Evolutionary conservation across 2,888 invertebrate species (phyloP).

Genomic region (Meta bourneti): DNA sequence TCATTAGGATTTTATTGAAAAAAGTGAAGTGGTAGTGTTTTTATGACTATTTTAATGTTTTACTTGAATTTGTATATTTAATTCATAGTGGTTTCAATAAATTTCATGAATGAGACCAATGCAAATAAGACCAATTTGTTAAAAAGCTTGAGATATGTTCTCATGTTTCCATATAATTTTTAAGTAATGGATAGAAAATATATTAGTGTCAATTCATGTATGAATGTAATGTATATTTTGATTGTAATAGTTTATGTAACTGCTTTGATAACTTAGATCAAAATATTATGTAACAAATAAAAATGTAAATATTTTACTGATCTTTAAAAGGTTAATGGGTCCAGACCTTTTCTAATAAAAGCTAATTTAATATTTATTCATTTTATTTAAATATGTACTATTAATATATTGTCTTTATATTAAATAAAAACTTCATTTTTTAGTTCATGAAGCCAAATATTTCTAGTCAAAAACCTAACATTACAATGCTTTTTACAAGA

Average conservation of each 20-base stretch:
- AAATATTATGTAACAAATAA: conserved; percentile 41
- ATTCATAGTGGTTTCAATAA: too few species aligned
- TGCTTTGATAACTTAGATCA: neutral
- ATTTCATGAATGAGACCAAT: neutral
- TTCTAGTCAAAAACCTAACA: too few species aligned
- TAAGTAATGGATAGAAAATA: neutral
- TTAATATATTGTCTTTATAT: conserved; percentile 1
- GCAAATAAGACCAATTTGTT: neutral
- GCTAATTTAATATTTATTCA: conserved; percentile 22
- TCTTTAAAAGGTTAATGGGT: conserved; percentile 58
- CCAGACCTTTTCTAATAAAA: conserved; percentile 55
- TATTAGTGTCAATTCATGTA: conserved; percentile 3
- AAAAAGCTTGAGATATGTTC: neutral
- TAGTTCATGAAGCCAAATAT: neutral
- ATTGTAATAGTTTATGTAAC: conserved; percentile 55
- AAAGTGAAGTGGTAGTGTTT: too few species aligned
- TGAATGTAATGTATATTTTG: conserved; percentile 52
- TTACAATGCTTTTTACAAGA: too few species aligned
- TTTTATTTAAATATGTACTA: neutral
- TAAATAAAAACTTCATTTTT: neutral
- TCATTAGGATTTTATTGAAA: too few species aligned
- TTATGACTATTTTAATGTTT: too few species aligned
- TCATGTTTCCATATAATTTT: neutral
- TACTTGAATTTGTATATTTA: too few species aligned
- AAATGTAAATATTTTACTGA: conserved; percentile 53